Base-by-base conservation (phyloP, 2,888 invertebrate species). In the Drosophila quasianomalipes region DNA sequence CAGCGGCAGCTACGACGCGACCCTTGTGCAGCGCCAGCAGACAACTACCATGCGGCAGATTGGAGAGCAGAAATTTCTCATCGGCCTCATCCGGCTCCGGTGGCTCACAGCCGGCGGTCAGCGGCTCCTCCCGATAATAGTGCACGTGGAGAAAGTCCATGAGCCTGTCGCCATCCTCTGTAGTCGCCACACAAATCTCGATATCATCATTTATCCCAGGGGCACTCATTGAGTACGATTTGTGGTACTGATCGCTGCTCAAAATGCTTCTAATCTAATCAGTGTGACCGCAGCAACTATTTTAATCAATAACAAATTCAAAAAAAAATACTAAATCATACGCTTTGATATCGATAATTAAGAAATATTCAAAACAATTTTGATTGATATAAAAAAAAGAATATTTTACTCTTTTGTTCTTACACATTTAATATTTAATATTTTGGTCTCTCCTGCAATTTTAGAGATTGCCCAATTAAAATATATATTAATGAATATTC, bases 61-160 rank as follows among this genome's bases (percentile, higher is more conserved):
- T 82, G 4, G 90, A 87, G 57, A 92, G 81, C 55, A 85, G 79
- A 44, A 90, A 92, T 3, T 86, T 76, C 51, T 90, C 85, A 73
- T 93, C 93, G 16, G 79, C 88, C 3, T 74, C 70, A 14, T 86
- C 86, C 4, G 90, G 92, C 26, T 89, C 80, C 5, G 76, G 76
- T 0, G 92, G 92, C 5, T 80, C 77, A 39, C 80, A 87, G 33
- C 92, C 92, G 0, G 73, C 67, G 4, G 91, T 92, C 7, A 93
- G 62, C 4, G 93, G 93, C 51, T 93, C 93, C 30, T 93, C 93
- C 0, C 62, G 81, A 47, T 92, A 93, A 53, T 91, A 93, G 66
- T 92, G 83, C 9, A 54, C 47, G 19, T 85, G 87, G 2, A 93
- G 79, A 31, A 93, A 93, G 14, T 89, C 64, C 35, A 93, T 72